Evolutionary conservation across 2,797 vertebrate genomes (phyloP).

Genomic region (Podargus strigoides): DNA sequence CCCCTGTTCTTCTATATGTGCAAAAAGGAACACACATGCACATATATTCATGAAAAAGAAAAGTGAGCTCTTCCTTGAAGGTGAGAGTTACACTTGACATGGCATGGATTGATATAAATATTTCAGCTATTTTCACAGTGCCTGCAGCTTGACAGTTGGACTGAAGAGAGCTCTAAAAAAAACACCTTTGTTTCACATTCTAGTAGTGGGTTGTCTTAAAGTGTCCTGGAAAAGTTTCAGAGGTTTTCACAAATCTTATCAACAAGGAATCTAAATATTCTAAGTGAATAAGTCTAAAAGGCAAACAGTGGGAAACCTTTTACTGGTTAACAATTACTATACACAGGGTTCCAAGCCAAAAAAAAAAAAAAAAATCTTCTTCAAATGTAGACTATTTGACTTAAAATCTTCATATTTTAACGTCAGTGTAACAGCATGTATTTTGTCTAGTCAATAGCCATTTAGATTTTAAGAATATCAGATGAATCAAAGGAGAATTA

Average conservation of each 20-base stretch:
- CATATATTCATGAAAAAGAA: not conserved
- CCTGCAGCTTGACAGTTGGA: not conserved
- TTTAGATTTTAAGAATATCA: not conserved
- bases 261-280: not conserved
- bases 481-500: not conserved
- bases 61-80: not conserved
- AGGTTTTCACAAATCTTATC: not conserved
- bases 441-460: not conserved
- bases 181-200: not conserved
- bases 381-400: not conserved
- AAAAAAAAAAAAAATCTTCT: not conserved
- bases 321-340: not conserved
- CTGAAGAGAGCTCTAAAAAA: constrained; percentile 11
- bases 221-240: not conserved
- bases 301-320: not conserved
- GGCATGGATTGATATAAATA: not conserved
- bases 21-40: not conserved
- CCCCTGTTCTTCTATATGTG: not conserved
- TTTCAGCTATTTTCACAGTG: not conserved
- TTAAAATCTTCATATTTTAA: not conserved
- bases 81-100: not conserved
- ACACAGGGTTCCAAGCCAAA: not conserved
- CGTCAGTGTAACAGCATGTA: not conserved
- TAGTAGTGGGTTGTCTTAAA: not conserved
- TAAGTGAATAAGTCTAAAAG: not conserved